Base-by-base conservation (phyloP, 2,113 vertebrate genomes). In the Eira barbara region DNA sequence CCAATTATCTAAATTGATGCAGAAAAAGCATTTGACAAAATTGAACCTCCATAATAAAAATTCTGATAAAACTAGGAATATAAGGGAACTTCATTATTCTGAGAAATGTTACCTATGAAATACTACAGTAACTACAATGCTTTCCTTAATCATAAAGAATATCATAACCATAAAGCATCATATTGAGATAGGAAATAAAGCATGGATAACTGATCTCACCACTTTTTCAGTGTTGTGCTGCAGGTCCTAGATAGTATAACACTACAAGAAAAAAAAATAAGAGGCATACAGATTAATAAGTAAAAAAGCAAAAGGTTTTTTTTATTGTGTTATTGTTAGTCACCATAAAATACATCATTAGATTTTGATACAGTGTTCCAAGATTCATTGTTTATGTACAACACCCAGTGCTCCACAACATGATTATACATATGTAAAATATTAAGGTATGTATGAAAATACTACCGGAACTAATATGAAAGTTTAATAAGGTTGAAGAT, bases 191-290 rank as follows among this genome's bases (percentile, higher is more conserved):
- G 36, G 6, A 49, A 74, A 84, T 27, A 91, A 59, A 6, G 29
- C 14, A 29, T 76, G 27, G 21, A 2, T 71, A 63, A 65, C 10
- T 45, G 13, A 67, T 49, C 11, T 69, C 55, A 27, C 10, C 47
- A 93, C 17, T 61, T 85, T 93, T 65, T 91, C 4, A 63, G 1
- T 52, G 42, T 42, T 67, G 34, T 55, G 4, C 27, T 95, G 4
- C 29, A 73, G 49, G 27, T 74, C 55, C 27, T 79, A 73, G n/a
- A 49, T 7, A 47, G 27, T 87, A 31, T 0, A 93, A 42, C 29
- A 47, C 20, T 79, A 39, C 1, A 96, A 79, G 49, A 96, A 91
- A 94, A 87, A 42, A 93, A 95, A 82, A n/a, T 25, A 96, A 61
- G 7, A 90, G 25, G 3, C 29, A 21, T 87, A 47, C 21, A 88